Evolutionary conservation across 2,797 vertebrate species (phyloP).

Genomic region (Trachops cirrhosus): DNA sequence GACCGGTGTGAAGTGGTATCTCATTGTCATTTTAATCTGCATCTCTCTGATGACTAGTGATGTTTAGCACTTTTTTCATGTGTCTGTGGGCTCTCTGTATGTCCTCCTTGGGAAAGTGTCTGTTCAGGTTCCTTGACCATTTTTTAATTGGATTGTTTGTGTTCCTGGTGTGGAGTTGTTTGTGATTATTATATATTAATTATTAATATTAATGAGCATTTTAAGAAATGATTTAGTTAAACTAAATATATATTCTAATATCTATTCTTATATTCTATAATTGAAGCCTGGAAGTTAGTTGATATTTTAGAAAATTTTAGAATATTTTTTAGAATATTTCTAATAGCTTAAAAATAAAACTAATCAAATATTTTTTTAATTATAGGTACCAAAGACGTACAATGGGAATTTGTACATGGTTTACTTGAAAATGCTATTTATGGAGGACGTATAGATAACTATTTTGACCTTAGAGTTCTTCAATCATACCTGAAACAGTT

Average conservation of each 20-base stretch:
- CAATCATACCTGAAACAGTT: neutral
- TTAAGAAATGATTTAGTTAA: slow-evolving; percentile 7
- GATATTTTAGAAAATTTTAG: slow-evolving; percentile 3
- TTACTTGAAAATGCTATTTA: neutral
- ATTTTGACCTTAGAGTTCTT: neutral
- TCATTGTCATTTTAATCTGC: too few species aligned
- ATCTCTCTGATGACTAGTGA: too few species aligned
- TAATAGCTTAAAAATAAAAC: slow-evolving; percentile 13
- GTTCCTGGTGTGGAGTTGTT: too few species aligned
- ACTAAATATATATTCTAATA: slow-evolving; percentile 16
- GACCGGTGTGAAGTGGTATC: too few species aligned
- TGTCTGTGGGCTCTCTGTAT: too few species aligned
- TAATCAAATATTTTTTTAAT: slow-evolving; percentile 56
- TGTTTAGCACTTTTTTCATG: too few species aligned
- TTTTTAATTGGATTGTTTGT: too few species aligned
- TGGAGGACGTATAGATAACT: neutral
- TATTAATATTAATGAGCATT: neutral
- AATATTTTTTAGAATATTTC: neutral
- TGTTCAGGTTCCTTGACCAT: too few species aligned
- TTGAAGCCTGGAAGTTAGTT: neutral
- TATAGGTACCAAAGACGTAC: slow-evolving; percentile 86
- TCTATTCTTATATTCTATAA: neutral
- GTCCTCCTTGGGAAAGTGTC: too few species aligned
- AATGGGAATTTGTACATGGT: slow-evolving; percentile 45
- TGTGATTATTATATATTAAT: neutral